phyloP scores from a whole-genome alignment of 2,888 invertebrate genomes.

The Trissoscelio sp. region DNA sequence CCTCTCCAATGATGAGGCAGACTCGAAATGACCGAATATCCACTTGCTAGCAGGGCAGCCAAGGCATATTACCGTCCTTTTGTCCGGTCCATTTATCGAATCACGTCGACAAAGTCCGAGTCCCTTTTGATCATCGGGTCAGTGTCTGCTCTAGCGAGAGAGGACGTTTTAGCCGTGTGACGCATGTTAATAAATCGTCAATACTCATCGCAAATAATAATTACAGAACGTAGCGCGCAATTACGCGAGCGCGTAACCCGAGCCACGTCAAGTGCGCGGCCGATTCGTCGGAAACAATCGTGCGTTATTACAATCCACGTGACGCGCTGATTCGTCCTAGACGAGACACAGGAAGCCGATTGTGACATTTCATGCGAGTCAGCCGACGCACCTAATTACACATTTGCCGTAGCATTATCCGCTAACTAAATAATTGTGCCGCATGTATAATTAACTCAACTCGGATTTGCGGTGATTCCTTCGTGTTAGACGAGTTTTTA shows the following conservation, averaged over 20 bases:
- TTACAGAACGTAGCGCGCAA: constrained; percentile 52
- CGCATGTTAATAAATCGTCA: constrained; percentile 63
- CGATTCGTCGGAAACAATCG: constrained; percentile 62
- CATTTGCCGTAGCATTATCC: constrained; percentile 61
- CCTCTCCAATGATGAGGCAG: not conserved
- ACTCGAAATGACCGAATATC: constrained; percentile 13
- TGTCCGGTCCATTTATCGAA: constrained; percentile 51
- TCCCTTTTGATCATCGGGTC: constrained; percentile 42
- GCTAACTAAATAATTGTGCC: constrained; percentile 62
- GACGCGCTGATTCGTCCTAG: constrained; percentile 51
- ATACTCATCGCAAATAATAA: constrained; percentile 57
- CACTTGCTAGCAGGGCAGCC: constrained; percentile 26
- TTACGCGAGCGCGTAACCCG: constrained; percentile 45
- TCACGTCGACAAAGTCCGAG: constrained; percentile 37
- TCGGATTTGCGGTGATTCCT: constrained; percentile 26
- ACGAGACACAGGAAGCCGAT: constrained; percentile 36
- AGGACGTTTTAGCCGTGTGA: constrained; percentile 42
- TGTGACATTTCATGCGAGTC: constrained; percentile 66
- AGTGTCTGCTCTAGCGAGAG: not conserved
- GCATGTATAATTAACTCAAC: constrained; percentile 36
- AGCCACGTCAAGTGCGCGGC: constrained; percentile 39
- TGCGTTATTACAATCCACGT: constrained; percentile 57
- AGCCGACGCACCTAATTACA: constrained; percentile 60
- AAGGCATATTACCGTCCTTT: constrained; percentile 37
- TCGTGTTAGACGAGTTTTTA: no score